These are phyloP conservation scores for Gymnorhina tibicen DNA, from an alignment of 2,113 vertebrate genomes.

Conservation along the genomic window DNA sequence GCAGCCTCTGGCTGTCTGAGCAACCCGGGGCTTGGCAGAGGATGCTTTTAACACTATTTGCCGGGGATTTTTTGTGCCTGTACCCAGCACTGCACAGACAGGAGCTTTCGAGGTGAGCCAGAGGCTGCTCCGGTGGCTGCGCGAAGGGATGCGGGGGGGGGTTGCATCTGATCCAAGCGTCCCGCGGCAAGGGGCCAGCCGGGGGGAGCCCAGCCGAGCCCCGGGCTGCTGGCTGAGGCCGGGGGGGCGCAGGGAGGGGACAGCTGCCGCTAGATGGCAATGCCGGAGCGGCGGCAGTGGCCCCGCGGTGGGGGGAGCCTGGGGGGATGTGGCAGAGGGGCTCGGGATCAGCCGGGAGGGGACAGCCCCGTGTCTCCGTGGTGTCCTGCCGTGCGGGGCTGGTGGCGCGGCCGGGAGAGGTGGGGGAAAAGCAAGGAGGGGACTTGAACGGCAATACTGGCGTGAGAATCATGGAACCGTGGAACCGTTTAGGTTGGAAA, in stretches of 20 bases:
- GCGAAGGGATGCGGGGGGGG: not conserved
- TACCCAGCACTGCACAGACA: accelerated
- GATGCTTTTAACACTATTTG: not conserved
- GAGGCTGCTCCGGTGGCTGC: not conserved
- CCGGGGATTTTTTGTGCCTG: not conserved
- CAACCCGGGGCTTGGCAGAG: accelerated
- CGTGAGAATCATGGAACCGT: accelerated
- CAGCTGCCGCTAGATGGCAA: conserved; percentile 19
- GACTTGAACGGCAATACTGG: accelerated
- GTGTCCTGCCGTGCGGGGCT: accelerated
- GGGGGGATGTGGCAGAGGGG: too few relatives aligned
- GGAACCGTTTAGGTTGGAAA: not conserved
- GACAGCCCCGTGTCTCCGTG: not conserved
- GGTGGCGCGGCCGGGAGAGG: too few relatives aligned
- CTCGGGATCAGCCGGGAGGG: not conserved
- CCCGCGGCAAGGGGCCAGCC: not conserved
- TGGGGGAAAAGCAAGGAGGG: not conserved
- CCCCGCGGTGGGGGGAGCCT: not conserved
- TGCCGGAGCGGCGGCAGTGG: not conserved
- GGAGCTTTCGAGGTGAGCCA: not conserved
- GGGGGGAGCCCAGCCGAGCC: not conserved
- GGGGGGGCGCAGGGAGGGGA: not conserved
- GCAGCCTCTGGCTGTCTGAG: not conserved
- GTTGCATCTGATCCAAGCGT: not conserved
- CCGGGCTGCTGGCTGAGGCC: not conserved